Evolutionary conservation across 2,797 vertebrate genomes (phyloP).

Genomic region (Silurus lanzhouensis): DNA sequence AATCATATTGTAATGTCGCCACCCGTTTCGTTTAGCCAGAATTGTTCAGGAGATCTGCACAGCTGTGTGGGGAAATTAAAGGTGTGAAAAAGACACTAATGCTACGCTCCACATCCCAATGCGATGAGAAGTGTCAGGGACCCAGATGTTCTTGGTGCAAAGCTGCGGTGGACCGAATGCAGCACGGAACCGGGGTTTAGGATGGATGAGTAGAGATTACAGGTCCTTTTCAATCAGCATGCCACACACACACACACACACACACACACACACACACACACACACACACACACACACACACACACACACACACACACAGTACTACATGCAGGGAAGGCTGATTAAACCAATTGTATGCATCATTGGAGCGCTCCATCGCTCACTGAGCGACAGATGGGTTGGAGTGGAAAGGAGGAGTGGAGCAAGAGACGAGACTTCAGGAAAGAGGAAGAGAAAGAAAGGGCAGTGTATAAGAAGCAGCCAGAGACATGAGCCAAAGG

Average conservation of each 20-base stretch:
- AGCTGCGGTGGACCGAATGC: constrained; percentile 50
- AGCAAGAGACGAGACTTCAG: constrained; percentile 16
- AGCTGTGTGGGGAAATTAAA: neutral
- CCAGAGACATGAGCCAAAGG: constrained; percentile 30
- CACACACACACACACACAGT: neutral
- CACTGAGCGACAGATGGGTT: constrained; percentile 70
- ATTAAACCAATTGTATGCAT: constrained; percentile 53
- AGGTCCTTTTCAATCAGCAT: constrained; percentile 26
- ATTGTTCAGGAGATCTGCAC: neutral
- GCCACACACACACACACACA: constrained; percentile 25
- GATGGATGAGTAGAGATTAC: constrained; percentile 40
- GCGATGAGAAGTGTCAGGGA: constrained; percentile 49
- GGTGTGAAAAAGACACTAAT: constrained; percentile 33
- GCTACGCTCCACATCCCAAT: constrained; percentile 44
- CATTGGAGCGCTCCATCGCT: constrained; percentile 55
- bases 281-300: constrained; percentile 22
- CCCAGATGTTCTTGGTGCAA: constrained; percentile 56
- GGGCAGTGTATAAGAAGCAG: constrained; percentile 48
- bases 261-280: constrained; percentile 17
- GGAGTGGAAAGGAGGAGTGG: constrained; percentile 36
- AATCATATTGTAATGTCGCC: neutral
- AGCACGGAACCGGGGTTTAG: constrained; percentile 39
- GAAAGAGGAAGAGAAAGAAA: constrained; percentile 44
- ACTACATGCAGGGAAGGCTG: constrained; percentile 41
- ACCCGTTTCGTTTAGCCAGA: neutral